Conservation (phyloP, 2,888 invertebrate species). For the Caenorhabditis angaria region DNA sequence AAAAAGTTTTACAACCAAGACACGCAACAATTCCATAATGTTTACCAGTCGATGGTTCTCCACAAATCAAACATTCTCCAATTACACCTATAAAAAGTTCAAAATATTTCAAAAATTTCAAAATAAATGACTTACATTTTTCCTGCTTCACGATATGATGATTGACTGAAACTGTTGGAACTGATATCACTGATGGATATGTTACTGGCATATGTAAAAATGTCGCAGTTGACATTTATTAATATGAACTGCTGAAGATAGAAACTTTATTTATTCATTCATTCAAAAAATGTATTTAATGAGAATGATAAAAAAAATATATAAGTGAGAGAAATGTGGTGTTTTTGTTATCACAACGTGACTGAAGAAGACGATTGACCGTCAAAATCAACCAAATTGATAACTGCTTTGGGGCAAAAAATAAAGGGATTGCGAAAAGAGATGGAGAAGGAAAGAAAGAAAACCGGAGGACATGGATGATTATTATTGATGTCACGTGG, state of each 20-base stretch:
- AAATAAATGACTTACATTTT: no score
- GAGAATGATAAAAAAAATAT: neutral
- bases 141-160: slow-evolving; percentile 19
- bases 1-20: slow-evolving; percentile 72
- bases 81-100: slow-evolving; percentile 44
- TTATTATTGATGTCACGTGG: slow-evolving; percentile 7
- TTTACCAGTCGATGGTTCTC: slow-evolving; percentile 66
- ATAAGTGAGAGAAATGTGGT: neutral
- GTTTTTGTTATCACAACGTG: slow-evolving; percentile 1
- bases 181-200: slow-evolving; percentile 35
- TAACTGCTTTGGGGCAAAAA: slow-evolving; percentile 3
- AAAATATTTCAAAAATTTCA: neutral
- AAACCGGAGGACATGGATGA: neutral
- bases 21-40: slow-evolving; percentile 71
- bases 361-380: slow-evolving; percentile 2
- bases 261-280: no score
- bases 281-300: neutral
- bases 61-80: slow-evolving; percentile 62
- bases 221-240: slow-evolving; percentile 31
- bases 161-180: slow-evolving; percentile 22
- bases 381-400: slow-evolving; percentile 2
- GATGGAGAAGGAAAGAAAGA: slow-evolving; percentile 4
- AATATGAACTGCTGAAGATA: neutral
- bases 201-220: slow-evolving; percentile 32
- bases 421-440: neutral